phyloP scores from a whole-genome alignment of 1,140 invertebrate genomes.

The Papilio polyxenes region DNA sequence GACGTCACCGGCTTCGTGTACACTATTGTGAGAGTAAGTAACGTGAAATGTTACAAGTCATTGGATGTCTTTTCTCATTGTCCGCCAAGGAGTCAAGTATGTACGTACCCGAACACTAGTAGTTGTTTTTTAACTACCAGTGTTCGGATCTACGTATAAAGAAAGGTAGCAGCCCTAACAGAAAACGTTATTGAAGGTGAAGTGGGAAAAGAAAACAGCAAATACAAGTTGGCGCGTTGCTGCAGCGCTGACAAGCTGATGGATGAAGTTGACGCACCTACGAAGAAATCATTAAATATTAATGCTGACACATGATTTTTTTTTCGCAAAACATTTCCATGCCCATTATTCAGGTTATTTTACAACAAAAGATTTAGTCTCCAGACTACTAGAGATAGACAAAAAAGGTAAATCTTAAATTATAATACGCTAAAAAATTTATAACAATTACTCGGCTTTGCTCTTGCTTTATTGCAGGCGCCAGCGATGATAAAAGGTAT shows the following conservation, averaged over 20 bases:
- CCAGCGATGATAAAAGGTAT: neutral
- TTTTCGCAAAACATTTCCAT: neutral
- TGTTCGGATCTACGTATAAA: no score
- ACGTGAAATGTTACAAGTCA: neutral
- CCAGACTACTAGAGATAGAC: neutral
- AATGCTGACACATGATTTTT: conserved; percentile 14
- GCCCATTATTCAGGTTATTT: neutral
- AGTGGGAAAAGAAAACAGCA: neutral
- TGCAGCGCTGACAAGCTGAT: conserved; percentile 54
- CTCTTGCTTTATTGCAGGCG: neutral
- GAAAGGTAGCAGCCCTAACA: neutral
- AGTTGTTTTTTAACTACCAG: neutral
- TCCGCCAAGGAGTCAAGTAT: neutral
- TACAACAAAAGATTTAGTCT: no score
- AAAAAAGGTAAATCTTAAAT: neutral
- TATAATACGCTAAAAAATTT: neutral
- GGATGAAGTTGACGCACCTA: conserved; percentile 47
- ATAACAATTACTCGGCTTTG: neutral
- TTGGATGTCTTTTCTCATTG: no score
- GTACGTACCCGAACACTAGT: neutral
- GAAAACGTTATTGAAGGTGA: neutral
- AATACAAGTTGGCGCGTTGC: conserved; percentile 12
- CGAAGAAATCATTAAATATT: conserved; percentile 53
- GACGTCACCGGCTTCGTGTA: neutral
- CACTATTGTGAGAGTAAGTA: no score